phyloP scores from a whole-genome alignment of 2,797 vertebrate species.

The Aldrovandia affinis region DNA sequence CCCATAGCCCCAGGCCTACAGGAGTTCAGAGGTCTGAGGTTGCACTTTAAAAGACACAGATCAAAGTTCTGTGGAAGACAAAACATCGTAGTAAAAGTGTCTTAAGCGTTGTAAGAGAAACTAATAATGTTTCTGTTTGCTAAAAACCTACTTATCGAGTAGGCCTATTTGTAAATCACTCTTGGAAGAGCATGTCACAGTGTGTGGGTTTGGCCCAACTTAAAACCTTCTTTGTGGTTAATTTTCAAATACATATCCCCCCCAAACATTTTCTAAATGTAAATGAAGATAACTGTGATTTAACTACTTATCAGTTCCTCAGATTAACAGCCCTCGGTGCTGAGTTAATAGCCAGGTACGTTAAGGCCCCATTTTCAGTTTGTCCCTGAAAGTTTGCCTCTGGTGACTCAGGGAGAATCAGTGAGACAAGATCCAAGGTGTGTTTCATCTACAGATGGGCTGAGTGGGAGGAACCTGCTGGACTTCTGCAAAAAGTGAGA shows the following conservation, averaged over 20 bases:
- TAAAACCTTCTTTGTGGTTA: no score
- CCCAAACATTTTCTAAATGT: no score
- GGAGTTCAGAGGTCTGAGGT: neutral
- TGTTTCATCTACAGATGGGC: constrained; percentile 62
- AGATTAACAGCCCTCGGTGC: neutral
- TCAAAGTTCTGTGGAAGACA: neutral
- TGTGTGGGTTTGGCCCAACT: no score
- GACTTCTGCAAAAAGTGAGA: constrained; percentile 30
- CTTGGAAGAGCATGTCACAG: no score
- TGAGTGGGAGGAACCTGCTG: constrained; percentile 62
- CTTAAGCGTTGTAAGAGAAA: neutral
- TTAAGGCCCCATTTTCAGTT: neutral
- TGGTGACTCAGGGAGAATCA: constrained; percentile 5
- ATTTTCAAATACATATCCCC: no score
- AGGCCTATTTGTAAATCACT: no score
- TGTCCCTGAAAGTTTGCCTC: neutral
- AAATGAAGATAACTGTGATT: neutral
- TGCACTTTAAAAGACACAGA: neutral
- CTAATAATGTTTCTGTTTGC: neutral
- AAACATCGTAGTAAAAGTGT: neutral
- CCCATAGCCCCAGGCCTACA: neutral
- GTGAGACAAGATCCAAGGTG: neutral
- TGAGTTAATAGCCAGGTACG: neutral
- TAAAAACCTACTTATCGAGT: no score
- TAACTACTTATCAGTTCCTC: neutral